Evolutionary conservation across 2,888 invertebrate genomes (phyloP).

Genomic region (Heliconius cydno): DNA sequence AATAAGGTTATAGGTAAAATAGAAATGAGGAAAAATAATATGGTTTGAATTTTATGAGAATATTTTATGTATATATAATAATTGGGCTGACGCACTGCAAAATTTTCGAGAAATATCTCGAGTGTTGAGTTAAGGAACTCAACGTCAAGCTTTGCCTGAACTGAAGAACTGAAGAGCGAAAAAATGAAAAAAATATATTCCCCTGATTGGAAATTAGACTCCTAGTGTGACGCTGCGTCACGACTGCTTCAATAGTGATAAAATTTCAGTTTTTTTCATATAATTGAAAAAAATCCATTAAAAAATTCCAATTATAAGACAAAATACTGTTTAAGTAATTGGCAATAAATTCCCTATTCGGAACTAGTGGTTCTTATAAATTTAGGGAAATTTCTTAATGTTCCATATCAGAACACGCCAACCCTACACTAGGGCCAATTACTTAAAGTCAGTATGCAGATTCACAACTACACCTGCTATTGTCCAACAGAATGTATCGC

Average conservation of each 20-base stretch:
- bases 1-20: background rate
- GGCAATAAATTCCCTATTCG: no score
- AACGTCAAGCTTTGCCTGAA: no score
- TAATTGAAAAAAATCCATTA: background rate
- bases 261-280: background rate
- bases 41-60: background rate
- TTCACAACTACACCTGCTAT: constrained; percentile 71
- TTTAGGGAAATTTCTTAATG: no score
- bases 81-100: no score
- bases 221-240: rapidly evolving
- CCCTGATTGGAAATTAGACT: background rate
- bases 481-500: constrained; percentile 67
- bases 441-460: constrained; percentile 77
- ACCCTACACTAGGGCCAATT: constrained; percentile 76
- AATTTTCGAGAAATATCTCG: no score
- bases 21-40: constrained; percentile 23
- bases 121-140: no score
- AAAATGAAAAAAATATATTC: background rate
- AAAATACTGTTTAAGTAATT: background rate
- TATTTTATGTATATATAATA: no score
- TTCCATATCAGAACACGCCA: constrained; percentile 44
- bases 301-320: background rate
- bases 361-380: no score
- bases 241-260: background rate
- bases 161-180: background rate